Evolutionary conservation across 2,888 invertebrate species (phyloP), one percentile per base, ranked within the genome.

Genomic region (Micropterix aruncella): DNA sequence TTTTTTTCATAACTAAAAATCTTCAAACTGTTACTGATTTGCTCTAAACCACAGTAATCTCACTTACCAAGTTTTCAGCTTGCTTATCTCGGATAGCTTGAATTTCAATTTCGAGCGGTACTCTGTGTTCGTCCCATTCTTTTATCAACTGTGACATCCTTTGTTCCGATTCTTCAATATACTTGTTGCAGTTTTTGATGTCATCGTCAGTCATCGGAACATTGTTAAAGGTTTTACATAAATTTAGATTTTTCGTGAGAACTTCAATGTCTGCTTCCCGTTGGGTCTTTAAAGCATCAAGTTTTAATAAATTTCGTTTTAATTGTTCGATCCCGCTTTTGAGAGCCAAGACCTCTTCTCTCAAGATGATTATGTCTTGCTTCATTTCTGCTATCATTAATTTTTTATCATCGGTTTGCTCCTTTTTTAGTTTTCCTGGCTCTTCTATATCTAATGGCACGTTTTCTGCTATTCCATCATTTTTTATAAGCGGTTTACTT

Each of bases 71-170:
- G 48, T 51, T 57, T 54, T 46, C 53, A 49, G 44, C 59, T 52
- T 57, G 63, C 56, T 56, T 63, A 40, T 50, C 43, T 18, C 61
- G 61, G 18, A 66, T 50, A 18, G 57, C 59, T 45, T 61, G 54
- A 16, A 66, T 50, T 52, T 84, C 83, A 18, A 66, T 67, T 50
- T 27, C 27, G 5, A 27, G 12, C 7, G 27, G 27, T 7, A 27
- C 27, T 27, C 82, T 70, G 54, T 83, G 81, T 42, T 77, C 74
- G 53, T 83, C 79, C 86, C 87, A 88, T 54, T 86, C 83, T 46
- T 72, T 73, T 3, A 77, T 77, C 42, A 87, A 60, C 44, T 70
- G 73, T 18, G 76, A 63, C 27, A 84, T 62, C 54, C 80, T 72
- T 53, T 77, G 77, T 41, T 74, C 73, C 48, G 78, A 77, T 16